Conservation (phyloP, 2,797 vertebrate species). For the Decapterus maruadsi region DNA sequence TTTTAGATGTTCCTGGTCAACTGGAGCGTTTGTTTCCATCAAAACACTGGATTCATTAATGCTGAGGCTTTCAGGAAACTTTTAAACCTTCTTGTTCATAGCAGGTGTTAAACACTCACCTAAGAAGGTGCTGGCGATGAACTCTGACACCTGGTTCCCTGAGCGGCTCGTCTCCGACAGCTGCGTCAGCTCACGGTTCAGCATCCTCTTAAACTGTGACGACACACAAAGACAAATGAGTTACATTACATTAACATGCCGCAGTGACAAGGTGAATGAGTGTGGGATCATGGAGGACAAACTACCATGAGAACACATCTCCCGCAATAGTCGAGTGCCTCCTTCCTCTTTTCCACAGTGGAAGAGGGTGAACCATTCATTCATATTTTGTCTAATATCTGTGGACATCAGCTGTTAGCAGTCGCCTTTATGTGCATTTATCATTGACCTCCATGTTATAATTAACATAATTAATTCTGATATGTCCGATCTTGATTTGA, state of each 20-base stretch:
- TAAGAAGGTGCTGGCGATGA: constrained; percentile 93
- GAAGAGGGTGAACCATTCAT: background rate
- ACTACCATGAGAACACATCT: constrained; percentile 1
- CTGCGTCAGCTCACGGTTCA: constrained; percentile 93
- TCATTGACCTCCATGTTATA: background rate
- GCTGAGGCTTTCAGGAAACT: background rate
- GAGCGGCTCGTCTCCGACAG: constrained; percentile 95
- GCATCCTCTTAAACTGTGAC: constrained; percentile 95
- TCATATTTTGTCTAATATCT: background rate
- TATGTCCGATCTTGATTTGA: background rate
- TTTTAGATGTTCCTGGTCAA: background rate
- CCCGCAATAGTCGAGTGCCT: background rate
- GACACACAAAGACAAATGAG: constrained; percentile 13
- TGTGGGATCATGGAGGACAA: background rate
- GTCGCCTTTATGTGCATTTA: background rate
- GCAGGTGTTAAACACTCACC: constrained; percentile 81
- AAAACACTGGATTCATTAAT: background rate
- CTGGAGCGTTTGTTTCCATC: background rate
- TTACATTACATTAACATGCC: too few relatives aligned
- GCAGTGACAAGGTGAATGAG: background rate
- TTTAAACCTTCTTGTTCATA: rapidly evolving
- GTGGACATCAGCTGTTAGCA: background rate
- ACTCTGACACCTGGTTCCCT: constrained; percentile 96
- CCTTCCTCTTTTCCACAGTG: background rate
- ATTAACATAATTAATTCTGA: background rate